Conservation (phyloP, 30 jellyfish, hydroid and myxozoan genomes). For the Cassiopea xamachana region DNA sequence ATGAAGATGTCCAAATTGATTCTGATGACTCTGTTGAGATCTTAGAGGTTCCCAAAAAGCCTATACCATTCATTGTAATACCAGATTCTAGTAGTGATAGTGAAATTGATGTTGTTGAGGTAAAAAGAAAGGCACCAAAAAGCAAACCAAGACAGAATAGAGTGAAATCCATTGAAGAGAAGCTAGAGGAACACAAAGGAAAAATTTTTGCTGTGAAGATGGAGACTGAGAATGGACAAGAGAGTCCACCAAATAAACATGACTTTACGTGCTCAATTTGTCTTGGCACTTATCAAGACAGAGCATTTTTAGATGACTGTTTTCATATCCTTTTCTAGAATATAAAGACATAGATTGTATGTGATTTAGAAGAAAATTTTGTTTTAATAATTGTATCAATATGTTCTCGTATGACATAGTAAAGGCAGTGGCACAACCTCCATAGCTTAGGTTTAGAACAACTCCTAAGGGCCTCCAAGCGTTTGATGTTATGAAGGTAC, state of each 20-base stretch:
- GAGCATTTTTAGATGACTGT: slow-evolving; percentile 89
- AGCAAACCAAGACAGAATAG: neutral
- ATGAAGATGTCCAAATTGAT: slow-evolving; percentile 29
- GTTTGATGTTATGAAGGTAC: too few species aligned
- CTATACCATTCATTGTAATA: slow-evolving; percentile 47
- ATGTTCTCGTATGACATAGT: too few species aligned
- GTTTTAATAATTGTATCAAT: too few species aligned
- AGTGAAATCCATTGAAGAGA: slow-evolving; percentile 42
- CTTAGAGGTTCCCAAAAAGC: slow-evolving; percentile 62
- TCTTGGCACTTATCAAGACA: slow-evolving; percentile 82
- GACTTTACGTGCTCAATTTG: slow-evolving; percentile 91
- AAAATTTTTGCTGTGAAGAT: slow-evolving; percentile 45
- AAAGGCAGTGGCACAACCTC: too few species aligned
- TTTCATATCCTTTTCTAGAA: slow-evolving; percentile 90
- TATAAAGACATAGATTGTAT: too few species aligned
- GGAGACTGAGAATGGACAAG: slow-evolving; percentile 21
- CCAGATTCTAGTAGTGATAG: slow-evolving; percentile 64
- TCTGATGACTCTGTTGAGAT: slow-evolving; percentile 76
- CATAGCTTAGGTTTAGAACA: too few species aligned
- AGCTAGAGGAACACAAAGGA: slow-evolving; percentile 52
- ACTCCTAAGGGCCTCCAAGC: too few species aligned
- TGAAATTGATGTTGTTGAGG: slow-evolving; percentile 21
- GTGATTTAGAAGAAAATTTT: too few species aligned
- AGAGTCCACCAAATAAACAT: slow-evolving; percentile 62
- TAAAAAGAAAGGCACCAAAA: neutral